Evolutionary conservation across 2,888 invertebrate species (phyloP), one percentile per base, ranked within the genome.

Genomic region (Habrosyne pyritoides): DNA sequence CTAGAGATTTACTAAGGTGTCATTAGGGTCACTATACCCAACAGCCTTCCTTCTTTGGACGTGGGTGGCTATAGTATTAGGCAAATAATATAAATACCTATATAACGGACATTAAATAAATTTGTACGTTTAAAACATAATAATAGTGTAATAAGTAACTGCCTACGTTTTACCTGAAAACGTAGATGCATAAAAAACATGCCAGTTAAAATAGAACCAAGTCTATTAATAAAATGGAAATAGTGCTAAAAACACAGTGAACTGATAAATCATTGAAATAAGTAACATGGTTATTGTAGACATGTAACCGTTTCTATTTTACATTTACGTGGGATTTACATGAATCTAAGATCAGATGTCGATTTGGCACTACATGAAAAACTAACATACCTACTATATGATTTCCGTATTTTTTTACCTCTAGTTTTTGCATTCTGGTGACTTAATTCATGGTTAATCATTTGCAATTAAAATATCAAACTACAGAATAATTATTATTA

Each of bases 391-490:
- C 12, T 5, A 24, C 24, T 24, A 21, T 10, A 21, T 47, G 21
- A 21, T 30, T 30, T 30, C 30, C 30, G 50, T 50, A 21, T 50
- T 48, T 18, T 50, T 33, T 49, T n/a, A 24, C 10, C 28, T 42
- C 10, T 28, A 21, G 60, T 73, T 72, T 74, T 78, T 72, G 57
- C 57, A 54, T 52, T 55, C 52, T 56, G 63, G 67, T 67, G 72
- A 70, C 72, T 64, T 67, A 67, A 63, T 73, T 70, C 77, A 72
- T 74, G 76, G 71, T 66, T 78, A 76, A 79, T 72, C 75, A 80
- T 77, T 78, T 77, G 79, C 76, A 85, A 87, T 88, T 84, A 87
- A 84, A 83, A 84, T 84, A 81, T 82, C 78, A 81, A 69, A 69
- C 71, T 72, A 66, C 62, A 68, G 71, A 77, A 81, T 80, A 73